A percentile compares a stretch with the other conserved stretches of the same genome.
phyloP scores from a whole-genome alignment of 2,888 invertebrate genomes.

The Chalcosyrphus nemorum region DNA sequence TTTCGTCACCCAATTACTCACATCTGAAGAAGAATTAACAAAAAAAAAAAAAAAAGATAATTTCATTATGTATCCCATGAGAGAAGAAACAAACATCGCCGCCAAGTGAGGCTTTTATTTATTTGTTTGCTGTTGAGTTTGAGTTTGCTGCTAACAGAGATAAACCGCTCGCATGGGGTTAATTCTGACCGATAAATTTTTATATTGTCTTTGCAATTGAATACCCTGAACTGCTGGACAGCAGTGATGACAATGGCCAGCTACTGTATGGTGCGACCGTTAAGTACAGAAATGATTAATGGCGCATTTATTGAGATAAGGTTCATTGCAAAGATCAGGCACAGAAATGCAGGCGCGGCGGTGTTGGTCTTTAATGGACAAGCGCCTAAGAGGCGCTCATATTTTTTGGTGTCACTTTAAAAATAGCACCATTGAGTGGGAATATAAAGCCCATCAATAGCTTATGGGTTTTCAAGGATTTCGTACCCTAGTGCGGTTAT shows the following conservation, averaged over 20 bases:
- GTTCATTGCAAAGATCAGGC: constrained; percentile 54
- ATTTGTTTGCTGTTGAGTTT: constrained; percentile 17
- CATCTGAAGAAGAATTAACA: constrained; percentile 10
- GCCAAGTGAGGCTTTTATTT: constrained; percentile 1
- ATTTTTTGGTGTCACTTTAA: neutral
- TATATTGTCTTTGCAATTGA: constrained; percentile 61
- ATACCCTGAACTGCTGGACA: constrained; percentile 5
- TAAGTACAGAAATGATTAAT: constrained; percentile 49
- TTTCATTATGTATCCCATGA: constrained; percentile 19
- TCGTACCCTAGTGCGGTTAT: too few species aligned
- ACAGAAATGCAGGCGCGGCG: constrained; percentile 20
- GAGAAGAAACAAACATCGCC: neutral
- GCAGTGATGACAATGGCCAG: neutral
- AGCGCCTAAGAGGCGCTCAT: neutral
- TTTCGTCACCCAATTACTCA: constrained; percentile 64
- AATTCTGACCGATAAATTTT: constrained; percentile 65
- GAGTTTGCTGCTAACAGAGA: constrained; percentile 31
- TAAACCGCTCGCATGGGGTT: constrained; percentile 61
- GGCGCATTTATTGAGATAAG: constrained; percentile 35
- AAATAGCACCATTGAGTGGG: neutral
- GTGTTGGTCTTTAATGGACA: neutral
- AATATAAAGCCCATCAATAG: too few species aligned
- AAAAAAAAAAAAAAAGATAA: too few species aligned
- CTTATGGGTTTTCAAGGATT: too few species aligned
- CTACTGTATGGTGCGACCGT: neutral